phyloP scores from a whole-genome alignment of 2,113 vertebrate genomes.

The Nibea coibor region DNA sequence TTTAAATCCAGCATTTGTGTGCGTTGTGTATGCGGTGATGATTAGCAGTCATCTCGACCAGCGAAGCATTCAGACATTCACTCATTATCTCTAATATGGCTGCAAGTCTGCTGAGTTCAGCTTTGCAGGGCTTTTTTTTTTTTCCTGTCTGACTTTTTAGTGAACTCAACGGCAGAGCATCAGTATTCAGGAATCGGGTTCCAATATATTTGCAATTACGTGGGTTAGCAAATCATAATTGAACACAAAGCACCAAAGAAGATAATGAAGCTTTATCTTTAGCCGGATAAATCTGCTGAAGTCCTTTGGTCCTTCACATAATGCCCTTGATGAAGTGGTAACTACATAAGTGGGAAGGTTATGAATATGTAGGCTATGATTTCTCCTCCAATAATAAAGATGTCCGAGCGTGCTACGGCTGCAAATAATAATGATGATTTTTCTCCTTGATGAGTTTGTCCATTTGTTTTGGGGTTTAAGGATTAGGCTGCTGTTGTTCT shows the following conservation, averaged over 20 bases:
- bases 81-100: constrained; percentile 62
- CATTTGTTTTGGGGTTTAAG: constrained; percentile 1
- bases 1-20: constrained; percentile 20
- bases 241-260: constrained; percentile 35
- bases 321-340: constrained; percentile 16
- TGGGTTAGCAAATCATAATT: constrained; percentile 44
- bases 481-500: not conserved
- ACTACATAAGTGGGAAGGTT: not conserved
- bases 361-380: not conserved
- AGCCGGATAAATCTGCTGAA: constrained; percentile 26
- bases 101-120: constrained; percentile 48
- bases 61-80: constrained; percentile 42
- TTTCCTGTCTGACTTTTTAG: constrained; percentile 18
- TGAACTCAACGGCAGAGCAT: constrained; percentile 27
- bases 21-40: constrained; percentile 2
- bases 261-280: constrained; percentile 54
- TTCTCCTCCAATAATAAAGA: not conserved
- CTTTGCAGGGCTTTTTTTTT: constrained; percentile 14
- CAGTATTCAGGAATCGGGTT: not conserved
- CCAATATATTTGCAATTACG: constrained; percentile 28
- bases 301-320: constrained; percentile 16
- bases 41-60: constrained; percentile 55
- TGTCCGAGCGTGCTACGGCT: not conserved
- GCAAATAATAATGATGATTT: constrained; percentile 7
- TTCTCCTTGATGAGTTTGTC: not conserved